A percentile compares a stretch with the other conserved stretches of the same genome.
These are phyloP conservation scores for Melanaphis sacchari DNA, from an alignment of 1,140 invertebrate genomes.

Conservation along the genomic window DNA sequence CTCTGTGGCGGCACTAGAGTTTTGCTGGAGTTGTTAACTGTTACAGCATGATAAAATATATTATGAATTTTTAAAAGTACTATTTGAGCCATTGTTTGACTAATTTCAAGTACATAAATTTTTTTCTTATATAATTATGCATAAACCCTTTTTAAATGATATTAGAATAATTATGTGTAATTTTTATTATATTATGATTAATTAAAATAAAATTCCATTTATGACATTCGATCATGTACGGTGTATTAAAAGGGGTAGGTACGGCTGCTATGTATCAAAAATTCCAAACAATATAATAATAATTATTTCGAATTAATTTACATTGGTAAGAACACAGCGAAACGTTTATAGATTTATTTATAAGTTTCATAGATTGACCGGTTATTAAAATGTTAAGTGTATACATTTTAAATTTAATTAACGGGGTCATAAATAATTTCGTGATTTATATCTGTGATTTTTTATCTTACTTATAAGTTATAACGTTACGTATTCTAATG, in stretches of 20 bases:
- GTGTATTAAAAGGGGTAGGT: background rate
- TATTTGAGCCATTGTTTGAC: background rate
- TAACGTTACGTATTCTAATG: background rate
- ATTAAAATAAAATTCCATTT: background rate
- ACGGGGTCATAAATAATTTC: background rate
- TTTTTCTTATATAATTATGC: background rate
- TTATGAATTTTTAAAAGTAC: background rate
- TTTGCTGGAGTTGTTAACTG: background rate
- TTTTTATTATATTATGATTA: background rate
- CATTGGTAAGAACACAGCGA: background rate
- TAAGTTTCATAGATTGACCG: background rate
- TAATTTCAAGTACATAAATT: background rate
- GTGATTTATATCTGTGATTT: slow-evolving; percentile 14
- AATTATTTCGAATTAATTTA: slow-evolving; percentile 4
- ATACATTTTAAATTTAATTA: slow-evolving; percentile 19
- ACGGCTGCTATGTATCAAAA: slow-evolving; percentile 1
- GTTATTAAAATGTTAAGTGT: background rate
- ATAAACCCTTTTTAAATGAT: background rate
- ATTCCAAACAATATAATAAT: background rate
- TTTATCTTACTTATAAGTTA: background rate
- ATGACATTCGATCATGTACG: background rate
- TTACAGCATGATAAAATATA: background rate
- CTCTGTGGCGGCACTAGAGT: background rate
- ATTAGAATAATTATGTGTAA: background rate
- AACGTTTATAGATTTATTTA: background rate